Evolutionary conservation across 2,888 invertebrate genomes (phyloP).

Genomic region (Monochamus alternatus): DNA sequence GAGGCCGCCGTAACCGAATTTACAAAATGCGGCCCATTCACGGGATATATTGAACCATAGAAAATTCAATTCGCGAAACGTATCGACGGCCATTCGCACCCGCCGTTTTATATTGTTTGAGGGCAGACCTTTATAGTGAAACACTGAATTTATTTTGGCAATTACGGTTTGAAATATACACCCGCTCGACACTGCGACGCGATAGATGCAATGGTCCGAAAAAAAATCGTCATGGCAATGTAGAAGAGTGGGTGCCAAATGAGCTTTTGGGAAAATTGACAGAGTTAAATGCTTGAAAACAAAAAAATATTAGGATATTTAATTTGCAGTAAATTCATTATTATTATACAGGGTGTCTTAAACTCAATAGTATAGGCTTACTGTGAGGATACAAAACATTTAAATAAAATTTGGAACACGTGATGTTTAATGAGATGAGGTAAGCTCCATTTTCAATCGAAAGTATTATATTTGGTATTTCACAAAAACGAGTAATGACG

Average conservation of each 20-base stretch:
- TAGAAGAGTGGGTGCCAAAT: not conserved
- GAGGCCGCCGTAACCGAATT: constrained; percentile 19
- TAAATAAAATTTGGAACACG: no score
- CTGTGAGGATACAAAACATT: no score
- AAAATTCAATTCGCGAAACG: constrained; percentile 34
- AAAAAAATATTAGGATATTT: no score
- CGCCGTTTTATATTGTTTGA: constrained; percentile 31
- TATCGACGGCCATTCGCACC: constrained; percentile 26
- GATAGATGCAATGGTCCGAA: not conserved
- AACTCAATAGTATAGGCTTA: no score
- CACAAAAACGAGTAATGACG: no score
- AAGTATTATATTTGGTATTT: no score
- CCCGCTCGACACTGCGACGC: not conserved
- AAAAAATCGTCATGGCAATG: not conserved
- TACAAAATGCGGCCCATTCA: constrained; percentile 30
- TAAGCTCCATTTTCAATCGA: no score
- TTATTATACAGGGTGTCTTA: no score
- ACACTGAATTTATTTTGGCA: constrained; percentile 29
- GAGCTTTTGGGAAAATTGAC: no score
- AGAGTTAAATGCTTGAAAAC: no score
- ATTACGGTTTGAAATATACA: constrained; percentile 31
- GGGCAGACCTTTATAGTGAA: constrained; percentile 15
- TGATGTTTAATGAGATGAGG: no score
- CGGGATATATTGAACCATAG: constrained; percentile 29
- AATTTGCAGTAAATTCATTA: no score